Base-by-base conservation (phyloP, 2,888 invertebrate species). In the Amphipyra berbera region DNA sequence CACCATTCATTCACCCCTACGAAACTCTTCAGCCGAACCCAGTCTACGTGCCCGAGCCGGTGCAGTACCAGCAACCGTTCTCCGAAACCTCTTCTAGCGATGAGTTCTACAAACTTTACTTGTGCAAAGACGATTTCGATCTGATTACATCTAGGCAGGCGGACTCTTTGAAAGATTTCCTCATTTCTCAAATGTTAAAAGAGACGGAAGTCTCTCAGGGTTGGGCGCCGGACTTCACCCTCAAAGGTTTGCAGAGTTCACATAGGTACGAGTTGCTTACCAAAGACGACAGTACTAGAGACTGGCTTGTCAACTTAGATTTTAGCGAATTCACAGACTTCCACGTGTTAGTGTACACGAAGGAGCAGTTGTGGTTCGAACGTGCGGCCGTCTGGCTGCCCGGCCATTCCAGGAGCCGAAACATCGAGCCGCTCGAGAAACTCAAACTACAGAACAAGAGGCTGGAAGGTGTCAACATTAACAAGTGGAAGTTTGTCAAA, bases 341-440 rank as follows among this genome's bases (percentile, higher is more conserved):
- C 72, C 85, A 88, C 61, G 87, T 93, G 1, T 73, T 94, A 9
- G 90, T 92, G 12, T 94, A 93, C 69, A 90, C 90, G 0, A 88
- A 89, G 38, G 93, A 94, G 68, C 90, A 94, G 74, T 63, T 93
- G 62, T 93, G 92, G 93, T 93, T 89, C 71, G 93, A 94, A 68
- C 86, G 94, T 1, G 94, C 92, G 0, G 93, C 93, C 5, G 85
- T 95, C 30, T 94, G 93, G 93, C 81, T 95, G 21, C 94, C 93
- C 1, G 92, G 92, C 7, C 92, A 93, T 81, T 90, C 91, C 55
- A 87, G 84, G 71, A 83, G 78, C 60, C 82, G 84, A 30, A 83
- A 84, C 56, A 79, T 91, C 35, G 90, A 90, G 52, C 94, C 94
- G 6, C 72, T 93, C 6, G 80, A 81, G 0, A 94, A 93, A 60